phyloP scores from a whole-genome alignment of 2,797 vertebrate species.

The Hoplostethus mediterraneus region DNA sequence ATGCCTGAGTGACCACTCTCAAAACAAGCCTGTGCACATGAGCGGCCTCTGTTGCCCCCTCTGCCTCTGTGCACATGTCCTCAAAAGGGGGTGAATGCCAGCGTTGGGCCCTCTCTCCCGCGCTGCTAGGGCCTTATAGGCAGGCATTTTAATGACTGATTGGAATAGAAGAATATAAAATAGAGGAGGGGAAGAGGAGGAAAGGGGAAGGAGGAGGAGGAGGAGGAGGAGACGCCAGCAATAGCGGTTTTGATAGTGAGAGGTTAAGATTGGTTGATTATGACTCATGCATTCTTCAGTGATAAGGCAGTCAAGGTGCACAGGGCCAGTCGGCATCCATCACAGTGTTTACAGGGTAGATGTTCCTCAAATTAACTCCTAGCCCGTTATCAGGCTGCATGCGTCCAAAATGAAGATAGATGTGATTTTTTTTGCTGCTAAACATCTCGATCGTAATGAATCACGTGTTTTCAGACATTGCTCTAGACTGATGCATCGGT shows the following conservation, averaged over 20 bases:
- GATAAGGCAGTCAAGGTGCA: constrained; percentile 31
- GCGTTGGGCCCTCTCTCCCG: constrained; percentile 61
- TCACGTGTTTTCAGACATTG: neutral
- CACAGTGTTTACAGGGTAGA: constrained; percentile 29
- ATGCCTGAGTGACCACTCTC: constrained; percentile 64
- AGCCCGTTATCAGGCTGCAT: neutral
- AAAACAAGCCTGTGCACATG: constrained; percentile 62
- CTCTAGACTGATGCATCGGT: too few relatives aligned
- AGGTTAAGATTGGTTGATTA: constrained; percentile 16
- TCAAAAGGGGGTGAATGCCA: constrained; percentile 64
- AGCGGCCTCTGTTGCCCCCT: constrained; percentile 31
- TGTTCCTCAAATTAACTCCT: constrained; percentile 21
- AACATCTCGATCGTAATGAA: neutral
- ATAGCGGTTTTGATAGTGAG: neutral
- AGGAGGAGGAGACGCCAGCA: neutral
- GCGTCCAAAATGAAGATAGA: constrained; percentile 6
- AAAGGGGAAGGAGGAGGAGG: neutral
- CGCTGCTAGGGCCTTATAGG: constrained; percentile 54
- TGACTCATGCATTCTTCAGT: constrained; percentile 45
- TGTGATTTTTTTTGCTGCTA: neutral
- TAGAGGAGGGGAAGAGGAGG: constrained; percentile 3
- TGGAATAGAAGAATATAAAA: constrained; percentile 51
- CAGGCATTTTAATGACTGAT: constrained; percentile 83
- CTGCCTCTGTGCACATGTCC: constrained; percentile 43
- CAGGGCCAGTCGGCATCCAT: constrained; percentile 12